Evolutionary conservation across 2,888 invertebrate species (phyloP).

Genomic region (Adela reaumurella): DNA sequence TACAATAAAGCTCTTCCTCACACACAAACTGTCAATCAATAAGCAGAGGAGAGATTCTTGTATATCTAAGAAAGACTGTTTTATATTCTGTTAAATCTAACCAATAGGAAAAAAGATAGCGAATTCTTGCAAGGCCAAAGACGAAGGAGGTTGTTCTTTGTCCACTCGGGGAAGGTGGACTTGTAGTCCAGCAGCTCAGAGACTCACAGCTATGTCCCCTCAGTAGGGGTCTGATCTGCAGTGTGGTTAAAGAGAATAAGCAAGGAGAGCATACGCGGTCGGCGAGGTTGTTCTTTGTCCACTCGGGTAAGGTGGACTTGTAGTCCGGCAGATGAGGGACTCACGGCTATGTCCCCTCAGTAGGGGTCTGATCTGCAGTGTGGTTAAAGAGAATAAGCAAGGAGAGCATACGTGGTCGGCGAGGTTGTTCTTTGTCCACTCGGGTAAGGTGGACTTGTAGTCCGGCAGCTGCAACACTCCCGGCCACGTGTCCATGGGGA

Average conservation of each 20-base stretch:
- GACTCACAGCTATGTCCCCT: constrained; percentile 94
- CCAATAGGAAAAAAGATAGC: too few relatives aligned
- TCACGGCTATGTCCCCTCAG: constrained; percentile 93
- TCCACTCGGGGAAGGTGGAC: constrained; percentile 93
- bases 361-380: too few relatives aligned
- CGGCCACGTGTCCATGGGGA: constrained; percentile 88
- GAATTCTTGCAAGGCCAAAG: too few relatives aligned
- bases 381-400: too few relatives aligned
- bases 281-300: constrained; percentile 81
- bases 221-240: constrained; percentile 97
- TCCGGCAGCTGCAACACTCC: constrained; percentile 90
- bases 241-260: too few relatives aligned
- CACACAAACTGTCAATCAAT: too few relatives aligned
- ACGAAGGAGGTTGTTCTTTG: constrained; percentile 75
- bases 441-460: constrained; percentile 92
- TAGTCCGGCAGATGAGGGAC: constrained; percentile 90
- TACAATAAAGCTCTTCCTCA: too few relatives aligned
- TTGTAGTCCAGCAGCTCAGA: constrained; percentile 91
- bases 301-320: constrained; percentile 91
- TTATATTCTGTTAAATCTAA: too few relatives aligned
- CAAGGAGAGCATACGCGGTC: constrained; percentile 62
- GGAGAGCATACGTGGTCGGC: constrained; percentile 61
- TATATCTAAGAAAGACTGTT: too few relatives aligned
- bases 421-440: constrained; percentile 85
- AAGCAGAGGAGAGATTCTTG: too few relatives aligned